These are phyloP conservation scores for Ceratitis capitata DNA, from an alignment of 1,140 invertebrate genomes.

Conservation along the genomic window DNA sequence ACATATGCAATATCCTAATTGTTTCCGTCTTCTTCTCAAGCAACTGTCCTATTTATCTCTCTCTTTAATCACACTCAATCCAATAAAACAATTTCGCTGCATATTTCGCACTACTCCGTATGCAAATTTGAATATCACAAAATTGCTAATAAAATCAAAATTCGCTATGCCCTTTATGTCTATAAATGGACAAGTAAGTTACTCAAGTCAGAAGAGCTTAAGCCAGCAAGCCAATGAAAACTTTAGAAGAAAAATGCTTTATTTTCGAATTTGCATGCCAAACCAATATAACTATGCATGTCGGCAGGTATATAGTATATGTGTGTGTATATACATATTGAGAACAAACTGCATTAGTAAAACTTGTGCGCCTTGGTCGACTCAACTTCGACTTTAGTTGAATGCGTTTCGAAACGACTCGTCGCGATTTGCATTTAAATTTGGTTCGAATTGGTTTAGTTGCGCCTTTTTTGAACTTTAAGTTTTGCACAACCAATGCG, in stretches of 20 bases:
- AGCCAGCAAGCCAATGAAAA: not conserved
- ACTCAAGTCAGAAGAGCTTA: not conserved
- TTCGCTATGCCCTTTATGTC: not conserved
- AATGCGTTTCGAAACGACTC: constrained; percentile 13
- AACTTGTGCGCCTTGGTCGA: not conserved
- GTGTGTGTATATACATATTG: not conserved
- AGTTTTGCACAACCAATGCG: not conserved
- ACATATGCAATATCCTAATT: too few relatives aligned
- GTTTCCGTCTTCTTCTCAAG: too few relatives aligned
- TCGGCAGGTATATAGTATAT: not conserved
- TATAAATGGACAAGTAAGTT: constrained; percentile 2
- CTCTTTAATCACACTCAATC: not conserved
- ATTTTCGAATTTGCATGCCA: not conserved
- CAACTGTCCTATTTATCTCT: not conserved
- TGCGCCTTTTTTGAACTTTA: not conserved
- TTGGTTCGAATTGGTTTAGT: not conserved
- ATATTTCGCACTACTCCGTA: not conserved
- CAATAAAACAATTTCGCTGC: not conserved
- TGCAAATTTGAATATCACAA: constrained; percentile 17
- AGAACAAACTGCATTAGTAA: not conserved
- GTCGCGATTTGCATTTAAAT: constrained; percentile 16
- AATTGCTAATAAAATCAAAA: constrained; percentile 32
- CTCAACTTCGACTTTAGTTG: not conserved
- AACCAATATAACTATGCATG: too few relatives aligned
- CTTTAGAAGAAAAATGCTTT: not conserved